These are phyloP conservation scores for Siniperca obscura DNA, from an alignment of 2,797 vertebrate species.

Conservation along the genomic window DNA sequence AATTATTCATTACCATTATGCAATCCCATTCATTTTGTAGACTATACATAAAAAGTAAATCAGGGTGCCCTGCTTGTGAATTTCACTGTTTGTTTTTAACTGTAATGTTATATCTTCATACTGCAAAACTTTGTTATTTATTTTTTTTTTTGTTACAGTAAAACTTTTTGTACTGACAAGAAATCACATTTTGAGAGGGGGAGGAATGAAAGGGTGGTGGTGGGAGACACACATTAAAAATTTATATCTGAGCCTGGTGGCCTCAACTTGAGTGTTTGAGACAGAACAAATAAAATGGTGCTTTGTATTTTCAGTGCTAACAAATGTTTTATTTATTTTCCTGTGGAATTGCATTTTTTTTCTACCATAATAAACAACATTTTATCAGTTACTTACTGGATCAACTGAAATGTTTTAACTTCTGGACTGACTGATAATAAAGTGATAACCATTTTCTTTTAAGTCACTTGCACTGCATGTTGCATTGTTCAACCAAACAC, in stretches of 20 bases:
- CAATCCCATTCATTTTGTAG: neutral
- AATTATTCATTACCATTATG: neutral
- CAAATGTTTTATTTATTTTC: neutral
- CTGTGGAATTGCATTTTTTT: neutral
- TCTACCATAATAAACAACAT: slow-evolving; percentile 5
- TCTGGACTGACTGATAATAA: slow-evolving; percentile 40
- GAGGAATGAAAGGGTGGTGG: neutral
- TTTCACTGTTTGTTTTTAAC: slow-evolving; percentile 18
- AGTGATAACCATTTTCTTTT: slow-evolving; percentile 8
- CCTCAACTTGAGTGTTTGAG: neutral
- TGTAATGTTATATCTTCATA: slow-evolving; percentile 6
- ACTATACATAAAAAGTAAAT: slow-evolving; percentile 12
- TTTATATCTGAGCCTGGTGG: neutral
- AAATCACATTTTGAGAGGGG: neutral
- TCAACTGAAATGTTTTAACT: neutral
- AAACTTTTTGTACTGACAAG: neutral
- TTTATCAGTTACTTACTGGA: neutral
- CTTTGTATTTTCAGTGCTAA: slow-evolving; percentile 46
- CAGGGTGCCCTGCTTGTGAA: neutral
- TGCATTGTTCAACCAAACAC: neutral
- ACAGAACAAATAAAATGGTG: slow-evolving; percentile 17
- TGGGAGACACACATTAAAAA: neutral
- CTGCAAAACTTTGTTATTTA: slow-evolving; percentile 14
- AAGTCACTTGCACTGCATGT: neutral
- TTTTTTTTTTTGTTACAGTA: neutral